phyloP scores from a whole-genome alignment of 2,888 invertebrate genomes.

The Cecidostiba fungosa region DNA sequence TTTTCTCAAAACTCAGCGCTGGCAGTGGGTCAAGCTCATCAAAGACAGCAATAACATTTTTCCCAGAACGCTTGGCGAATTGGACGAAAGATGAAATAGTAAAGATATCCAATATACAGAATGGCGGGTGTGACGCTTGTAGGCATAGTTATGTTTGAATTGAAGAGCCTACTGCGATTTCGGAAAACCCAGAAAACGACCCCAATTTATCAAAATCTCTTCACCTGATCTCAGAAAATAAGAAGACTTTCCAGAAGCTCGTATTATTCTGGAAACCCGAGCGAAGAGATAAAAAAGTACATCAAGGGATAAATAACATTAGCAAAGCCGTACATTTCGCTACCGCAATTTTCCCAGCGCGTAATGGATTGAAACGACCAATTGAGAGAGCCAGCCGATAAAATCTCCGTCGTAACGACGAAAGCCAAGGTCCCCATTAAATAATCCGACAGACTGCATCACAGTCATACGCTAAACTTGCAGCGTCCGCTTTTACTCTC shows the following conservation, averaged over 20 bases:
- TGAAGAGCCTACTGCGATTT: neutral
- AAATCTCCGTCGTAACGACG: constrained; percentile 48
- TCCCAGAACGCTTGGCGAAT: neutral
- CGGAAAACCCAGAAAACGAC: neutral
- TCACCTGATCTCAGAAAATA: neutral
- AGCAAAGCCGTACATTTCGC: constrained; percentile 18
- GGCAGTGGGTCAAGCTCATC: neutral
- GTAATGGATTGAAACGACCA: constrained; percentile 42
- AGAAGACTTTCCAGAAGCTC: neutral
- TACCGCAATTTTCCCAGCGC: constrained; percentile 41
- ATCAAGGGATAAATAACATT: neutral
- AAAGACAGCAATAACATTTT: neutral
- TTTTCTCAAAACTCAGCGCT: neutral
- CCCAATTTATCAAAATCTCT: too few relatives aligned
- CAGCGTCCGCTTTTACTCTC: neutral
- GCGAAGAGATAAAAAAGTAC: neutral
- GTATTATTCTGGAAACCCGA: neutral
- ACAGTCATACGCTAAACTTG: neutral
- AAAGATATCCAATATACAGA: neutral
- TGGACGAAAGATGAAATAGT: neutral
- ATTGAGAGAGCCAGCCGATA: constrained; percentile 36
- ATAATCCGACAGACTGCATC: constrained; percentile 36
- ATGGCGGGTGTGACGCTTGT: neutral
- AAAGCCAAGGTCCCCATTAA: constrained; percentile 47
- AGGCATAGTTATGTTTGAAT: neutral